Percentiles rank a stretch among this genome's conserved stretches.
Conservation (phyloP, 2,888 invertebrate genomes). For the Noctua fimbriata region DNA sequence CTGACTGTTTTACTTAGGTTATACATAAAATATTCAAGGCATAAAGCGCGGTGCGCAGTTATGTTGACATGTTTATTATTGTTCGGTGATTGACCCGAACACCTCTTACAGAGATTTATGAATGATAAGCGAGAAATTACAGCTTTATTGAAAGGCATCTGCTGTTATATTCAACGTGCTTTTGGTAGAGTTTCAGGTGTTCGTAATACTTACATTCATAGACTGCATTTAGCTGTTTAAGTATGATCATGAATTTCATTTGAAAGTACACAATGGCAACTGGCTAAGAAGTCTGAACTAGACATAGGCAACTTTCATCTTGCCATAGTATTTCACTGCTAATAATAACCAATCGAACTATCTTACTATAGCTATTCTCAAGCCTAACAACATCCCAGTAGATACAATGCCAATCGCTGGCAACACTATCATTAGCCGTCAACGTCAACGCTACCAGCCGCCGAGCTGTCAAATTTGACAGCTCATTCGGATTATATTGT, state of each 20-base stretch:
- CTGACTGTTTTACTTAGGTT: too few relatives aligned
- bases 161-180: not conserved
- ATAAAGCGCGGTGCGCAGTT: too few relatives aligned
- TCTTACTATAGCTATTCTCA: not conserved
- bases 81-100: too few relatives aligned
- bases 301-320: not conserved
- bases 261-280: not conserved
- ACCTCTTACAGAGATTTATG: too few relatives aligned
- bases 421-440: slow-evolving; percentile 29
- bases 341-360: not conserved
- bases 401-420: slow-evolving; percentile 16
- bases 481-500: slow-evolving; percentile 32
- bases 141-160: not conserved
- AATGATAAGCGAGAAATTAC: not conserved
- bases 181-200: not conserved
- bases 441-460: slow-evolving; percentile 33
- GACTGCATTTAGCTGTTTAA: not conserved
- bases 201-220: not conserved
- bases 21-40: too few relatives aligned
- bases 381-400: slow-evolving; percentile 4
- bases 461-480: slow-evolving; percentile 43
- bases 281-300: not conserved
- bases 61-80: too few relatives aligned
- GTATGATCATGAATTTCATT: not conserved
- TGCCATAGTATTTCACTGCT: not conserved